These are phyloP conservation scores for Monodelphis domestica DNA, from an alignment of 2,797 vertebrate species.

Conservation along the genomic window DNA sequence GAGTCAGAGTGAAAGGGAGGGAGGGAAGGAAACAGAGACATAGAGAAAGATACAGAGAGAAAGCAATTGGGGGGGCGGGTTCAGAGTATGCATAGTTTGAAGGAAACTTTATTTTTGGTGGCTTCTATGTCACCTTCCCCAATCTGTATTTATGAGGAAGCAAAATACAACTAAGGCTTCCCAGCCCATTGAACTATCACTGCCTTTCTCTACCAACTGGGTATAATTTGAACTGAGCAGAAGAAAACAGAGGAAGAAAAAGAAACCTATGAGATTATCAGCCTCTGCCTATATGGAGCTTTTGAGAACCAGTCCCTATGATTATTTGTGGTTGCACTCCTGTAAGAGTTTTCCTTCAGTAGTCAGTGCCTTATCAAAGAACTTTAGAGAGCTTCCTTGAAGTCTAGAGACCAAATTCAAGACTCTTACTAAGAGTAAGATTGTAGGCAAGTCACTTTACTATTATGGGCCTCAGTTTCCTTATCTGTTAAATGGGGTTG, in stretches of 20 bases:
- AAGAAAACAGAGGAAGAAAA: background rate
- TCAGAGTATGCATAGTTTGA: background rate
- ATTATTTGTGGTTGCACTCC: background rate
- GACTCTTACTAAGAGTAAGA: background rate
- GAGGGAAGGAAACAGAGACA: background rate
- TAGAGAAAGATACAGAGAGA: background rate
- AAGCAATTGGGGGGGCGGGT: background rate
- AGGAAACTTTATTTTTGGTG: background rate
- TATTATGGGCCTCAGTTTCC: background rate
- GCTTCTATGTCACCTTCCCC: background rate
- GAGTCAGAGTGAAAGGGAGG: too few species aligned
- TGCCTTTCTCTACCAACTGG: conserved; percentile 2
- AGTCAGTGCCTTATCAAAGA: background rate
- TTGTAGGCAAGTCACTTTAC: background rate
- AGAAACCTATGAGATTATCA: background rate
- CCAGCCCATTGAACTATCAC: background rate
- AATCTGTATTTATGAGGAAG: conserved; percentile 4
- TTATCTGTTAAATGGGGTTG: background rate
- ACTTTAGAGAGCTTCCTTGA: background rate
- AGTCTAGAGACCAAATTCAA: background rate
- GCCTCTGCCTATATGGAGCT: background rate
- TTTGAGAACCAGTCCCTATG: background rate
- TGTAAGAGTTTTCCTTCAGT: background rate
- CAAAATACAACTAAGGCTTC: background rate
- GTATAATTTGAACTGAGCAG: conserved; percentile 22